phyloP scores from a whole-genome alignment of 2,113 vertebrate species.

The Monarcha castaneiventris region DNA sequence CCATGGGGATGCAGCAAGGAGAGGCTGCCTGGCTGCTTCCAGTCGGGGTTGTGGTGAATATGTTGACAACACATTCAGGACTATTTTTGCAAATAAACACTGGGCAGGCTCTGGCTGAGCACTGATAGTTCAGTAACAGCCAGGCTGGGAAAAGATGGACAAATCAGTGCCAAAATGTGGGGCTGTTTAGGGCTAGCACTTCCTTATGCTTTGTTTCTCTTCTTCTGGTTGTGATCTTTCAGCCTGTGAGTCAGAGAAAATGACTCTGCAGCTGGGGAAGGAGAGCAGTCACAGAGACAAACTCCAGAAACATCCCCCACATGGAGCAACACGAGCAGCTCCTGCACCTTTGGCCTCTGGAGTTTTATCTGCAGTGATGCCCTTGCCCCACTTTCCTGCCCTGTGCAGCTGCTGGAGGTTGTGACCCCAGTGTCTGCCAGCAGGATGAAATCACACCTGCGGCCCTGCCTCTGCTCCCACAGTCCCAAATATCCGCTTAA shows the following conservation, averaged over 20 bases:
- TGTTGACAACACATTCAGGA: not conserved
- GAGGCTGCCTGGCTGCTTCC: not conserved
- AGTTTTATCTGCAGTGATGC: not conserved
- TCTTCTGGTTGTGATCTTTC: not conserved
- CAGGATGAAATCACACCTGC: not conserved
- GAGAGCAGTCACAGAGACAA: not conserved
- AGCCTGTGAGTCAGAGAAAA: not conserved
- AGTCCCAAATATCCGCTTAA: not conserved
- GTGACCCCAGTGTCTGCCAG: not conserved
- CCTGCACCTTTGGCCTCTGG: not conserved
- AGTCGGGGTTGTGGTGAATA: not conserved
- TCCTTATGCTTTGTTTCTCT: not conserved
- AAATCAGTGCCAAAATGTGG: not conserved
- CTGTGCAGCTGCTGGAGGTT: not conserved
- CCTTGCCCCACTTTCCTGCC: not conserved
- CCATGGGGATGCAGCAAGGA: not conserved
- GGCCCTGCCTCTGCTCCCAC: not conserved
- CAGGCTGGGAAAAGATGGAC: not conserved
- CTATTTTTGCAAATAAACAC: not conserved
- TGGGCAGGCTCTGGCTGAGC: not conserved
- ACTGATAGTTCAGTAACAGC: not conserved
- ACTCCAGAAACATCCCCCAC: not conserved
- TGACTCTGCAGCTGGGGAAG: not conserved
- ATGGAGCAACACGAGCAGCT: not conserved
- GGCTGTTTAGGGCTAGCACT: not conserved